Conservation (phyloP, 2,113 vertebrate species). For the Loxodonta africana region DNA sequence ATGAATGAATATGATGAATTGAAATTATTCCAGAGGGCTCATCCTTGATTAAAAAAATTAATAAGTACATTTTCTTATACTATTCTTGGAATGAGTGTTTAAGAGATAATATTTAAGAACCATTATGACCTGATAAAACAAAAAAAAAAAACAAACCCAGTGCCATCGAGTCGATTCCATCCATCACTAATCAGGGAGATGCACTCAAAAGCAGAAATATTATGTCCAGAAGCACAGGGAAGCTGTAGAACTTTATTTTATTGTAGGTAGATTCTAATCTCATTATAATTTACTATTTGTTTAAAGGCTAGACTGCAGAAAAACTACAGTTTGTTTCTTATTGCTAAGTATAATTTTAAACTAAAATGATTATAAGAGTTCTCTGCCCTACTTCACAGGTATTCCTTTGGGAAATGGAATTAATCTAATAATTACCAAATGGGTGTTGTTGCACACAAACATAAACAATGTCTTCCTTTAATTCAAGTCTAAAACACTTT, state of each 20-base stretch:
- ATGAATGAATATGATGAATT: not conserved
- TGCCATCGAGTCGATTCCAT: too few relatives aligned
- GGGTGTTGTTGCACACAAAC: not conserved
- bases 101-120: not conserved
- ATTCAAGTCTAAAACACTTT: not conserved
- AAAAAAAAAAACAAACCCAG: too few relatives aligned
- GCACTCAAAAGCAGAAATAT: not conserved
- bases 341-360: constrained; percentile 48
- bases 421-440: constrained; percentile 8
- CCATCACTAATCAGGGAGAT: not conserved
- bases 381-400: not conserved
- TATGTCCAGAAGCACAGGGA: not conserved
- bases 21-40: not conserved
- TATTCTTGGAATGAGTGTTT: constrained; percentile 7
- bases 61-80: not conserved
- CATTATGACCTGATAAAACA: not conserved
- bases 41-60: not conserved
- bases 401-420: not conserved
- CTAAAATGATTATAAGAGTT: not conserved
- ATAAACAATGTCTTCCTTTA: not conserved
- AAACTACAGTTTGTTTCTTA: not conserved
- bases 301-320: not conserved
- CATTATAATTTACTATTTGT: constrained; percentile 12
- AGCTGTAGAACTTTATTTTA: not conserved
- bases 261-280: not conserved